A percentile compares a stretch with the other conserved stretches of the same genome.
Conservation (phyloP, 2,113 vertebrate genomes). For the Lamprotornis superbus region DNA sequence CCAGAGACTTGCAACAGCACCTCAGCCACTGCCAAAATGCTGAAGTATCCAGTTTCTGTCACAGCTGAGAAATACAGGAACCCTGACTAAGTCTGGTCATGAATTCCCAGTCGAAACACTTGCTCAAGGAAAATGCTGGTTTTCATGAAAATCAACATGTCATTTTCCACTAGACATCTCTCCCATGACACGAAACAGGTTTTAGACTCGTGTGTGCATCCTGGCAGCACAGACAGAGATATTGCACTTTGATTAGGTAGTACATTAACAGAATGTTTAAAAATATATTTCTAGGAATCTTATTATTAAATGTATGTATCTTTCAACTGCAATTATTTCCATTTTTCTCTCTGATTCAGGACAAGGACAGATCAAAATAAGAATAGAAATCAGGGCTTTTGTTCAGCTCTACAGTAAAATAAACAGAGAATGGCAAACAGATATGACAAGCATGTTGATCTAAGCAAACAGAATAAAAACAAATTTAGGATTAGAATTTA, state of each 20-base stretch:
- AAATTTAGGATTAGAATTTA: not conserved
- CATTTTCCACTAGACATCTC: not conserved
- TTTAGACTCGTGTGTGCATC: not conserved
- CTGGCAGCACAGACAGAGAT: not conserved
- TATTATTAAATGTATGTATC: not conserved
- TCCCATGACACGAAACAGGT: not conserved
- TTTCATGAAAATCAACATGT: constrained; percentile 1
- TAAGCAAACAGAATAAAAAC: not conserved
- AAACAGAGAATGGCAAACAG: not conserved
- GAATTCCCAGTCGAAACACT: not conserved
- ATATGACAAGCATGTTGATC: not conserved
- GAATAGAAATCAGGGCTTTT: not conserved
- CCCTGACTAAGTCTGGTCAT: not conserved
- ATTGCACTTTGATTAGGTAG: not conserved
- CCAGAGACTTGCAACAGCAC: not conserved
- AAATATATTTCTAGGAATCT: not conserved
- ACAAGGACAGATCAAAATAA: not conserved
- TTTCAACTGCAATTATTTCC: not conserved
- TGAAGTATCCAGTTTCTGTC: not conserved
- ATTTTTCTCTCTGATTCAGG: not conserved
- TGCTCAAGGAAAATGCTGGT: not conserved
- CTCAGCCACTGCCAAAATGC: not conserved
- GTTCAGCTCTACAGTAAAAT: not conserved
- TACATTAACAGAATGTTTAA: not conserved
- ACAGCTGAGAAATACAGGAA: not conserved